Evolutionary conservation across 1,140 invertebrate genomes (phyloP), one percentile per base, ranked within the genome.

Genomic region (Berghia stephanieae): DNA sequence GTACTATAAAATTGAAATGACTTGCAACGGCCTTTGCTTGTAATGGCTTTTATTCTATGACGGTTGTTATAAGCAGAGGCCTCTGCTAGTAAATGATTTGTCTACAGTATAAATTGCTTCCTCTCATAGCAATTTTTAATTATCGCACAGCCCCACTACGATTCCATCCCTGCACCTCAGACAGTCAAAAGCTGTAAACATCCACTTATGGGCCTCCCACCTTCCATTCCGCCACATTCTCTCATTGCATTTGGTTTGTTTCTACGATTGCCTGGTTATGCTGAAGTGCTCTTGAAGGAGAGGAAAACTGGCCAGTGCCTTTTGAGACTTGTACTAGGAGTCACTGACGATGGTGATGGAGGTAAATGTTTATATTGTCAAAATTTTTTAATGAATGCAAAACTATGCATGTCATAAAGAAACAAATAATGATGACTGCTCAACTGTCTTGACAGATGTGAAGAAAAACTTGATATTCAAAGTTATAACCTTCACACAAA

Each of bases 301-400:
- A 93, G 94, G 70, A 93, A 94, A 82, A 93, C 94, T 60, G 96
- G 96, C 0, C 94, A 95, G 83, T 96, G 94, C 89, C 90, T 97
- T 57, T 89, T 98, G 43, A 90, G 96, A 5, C 90, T 98, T 27
- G 93, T 96, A 21, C 91, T 97, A 10, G 96, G 96, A 1, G 95
- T 97, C 0, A 95, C 94, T 0, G 95, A 96, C 84, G 95, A 96
- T 86, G 96, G 95, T 46, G 95, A 97, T 88, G 96, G 95, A 83
- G 93, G 94, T 93, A 85, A 91, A 73, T 78, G n/a, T n/a, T n/a
- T n/a, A n/a, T n/a, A n/a, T n/a, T n/a, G n/a, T n/a, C n/a, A n/a
- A n/a, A n/a, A n/a, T n/a, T n/a, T n/a, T n/a, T n/a, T n/a, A n/a
- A n/a, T n/a, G n/a, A n/a, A n/a, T n/a, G n/a, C n/a, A n/a, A n/a